Conservation (phyloP, 1,140 invertebrate genomes). For the Bombus impatiens region DNA sequence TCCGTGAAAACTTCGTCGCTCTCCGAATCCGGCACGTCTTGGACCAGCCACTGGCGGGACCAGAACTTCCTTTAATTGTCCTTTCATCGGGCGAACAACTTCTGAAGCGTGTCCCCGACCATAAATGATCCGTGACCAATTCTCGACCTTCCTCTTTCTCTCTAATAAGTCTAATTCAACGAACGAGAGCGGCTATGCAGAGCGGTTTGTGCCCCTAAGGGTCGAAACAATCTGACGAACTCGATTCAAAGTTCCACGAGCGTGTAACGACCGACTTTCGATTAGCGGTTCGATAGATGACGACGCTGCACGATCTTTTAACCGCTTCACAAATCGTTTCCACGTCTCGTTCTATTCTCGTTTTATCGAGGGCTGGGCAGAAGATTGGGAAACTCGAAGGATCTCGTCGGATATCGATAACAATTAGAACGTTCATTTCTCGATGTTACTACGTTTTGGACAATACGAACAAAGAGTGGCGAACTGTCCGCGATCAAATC, state of each 20-base stretch:
- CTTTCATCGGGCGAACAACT: slow-evolving; percentile 31
- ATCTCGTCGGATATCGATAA: slow-evolving; percentile 1
- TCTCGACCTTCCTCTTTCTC: background rate
- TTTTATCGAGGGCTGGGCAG: background rate
- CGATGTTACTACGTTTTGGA: background rate
- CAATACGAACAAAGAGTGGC: background rate
- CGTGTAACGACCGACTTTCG: slow-evolving; percentile 8
- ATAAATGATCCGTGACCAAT: slow-evolving; percentile 21
- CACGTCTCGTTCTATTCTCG: background rate
- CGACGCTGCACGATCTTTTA: slow-evolving; percentile 13
- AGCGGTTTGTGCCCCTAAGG: too few species aligned
- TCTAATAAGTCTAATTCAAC: slow-evolving; percentile 44
- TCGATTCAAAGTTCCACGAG: slow-evolving; percentile 18
- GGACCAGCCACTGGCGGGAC: too few species aligned
- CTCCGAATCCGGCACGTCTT: background rate
- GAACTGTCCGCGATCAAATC: background rate
- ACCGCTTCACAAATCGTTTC: background rate
- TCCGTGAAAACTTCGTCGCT: background rate
- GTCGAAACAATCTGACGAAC: background rate
- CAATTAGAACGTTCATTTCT: slow-evolving; percentile 6
- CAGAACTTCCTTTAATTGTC: slow-evolving; percentile 42
- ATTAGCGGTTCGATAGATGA: background rate
- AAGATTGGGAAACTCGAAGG: background rate
- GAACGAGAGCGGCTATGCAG: background rate
- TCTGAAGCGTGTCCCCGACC: background rate